These are phyloP conservation scores for Brachyhypopomus occidentalis DNA, from an alignment of 2,113 vertebrate species.

Conservation along the genomic window DNA sequence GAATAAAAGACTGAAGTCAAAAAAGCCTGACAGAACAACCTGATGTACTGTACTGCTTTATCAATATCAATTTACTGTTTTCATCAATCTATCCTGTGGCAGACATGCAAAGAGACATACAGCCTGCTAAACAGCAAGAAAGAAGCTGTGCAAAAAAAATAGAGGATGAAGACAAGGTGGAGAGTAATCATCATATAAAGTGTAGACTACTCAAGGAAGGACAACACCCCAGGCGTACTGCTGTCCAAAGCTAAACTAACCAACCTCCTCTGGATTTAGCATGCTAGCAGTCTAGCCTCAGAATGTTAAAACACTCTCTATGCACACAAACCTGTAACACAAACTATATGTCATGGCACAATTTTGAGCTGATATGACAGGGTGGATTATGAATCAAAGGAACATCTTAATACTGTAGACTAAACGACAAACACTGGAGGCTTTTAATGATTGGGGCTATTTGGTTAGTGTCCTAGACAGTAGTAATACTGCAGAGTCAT, in stretches of 20 bases:
- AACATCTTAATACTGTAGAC: background rate
- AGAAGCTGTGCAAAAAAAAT: background rate
- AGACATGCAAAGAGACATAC: background rate
- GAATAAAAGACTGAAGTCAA: too few species aligned
- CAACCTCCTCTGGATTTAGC: background rate
- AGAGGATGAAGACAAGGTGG: background rate
- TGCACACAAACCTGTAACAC: background rate
- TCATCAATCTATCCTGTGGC: too few species aligned
- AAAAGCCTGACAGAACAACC: too few species aligned
- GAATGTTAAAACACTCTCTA: background rate
- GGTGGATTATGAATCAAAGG: slow-evolving; percentile 15
- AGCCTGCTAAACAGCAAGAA: background rate
- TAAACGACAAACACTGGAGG: background rate
- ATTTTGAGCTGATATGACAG: background rate
- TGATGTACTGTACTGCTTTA: too few species aligned
- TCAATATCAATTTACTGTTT: too few species aligned
- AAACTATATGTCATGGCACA: background rate
- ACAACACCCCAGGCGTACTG: background rate
- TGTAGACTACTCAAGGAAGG: background rate
- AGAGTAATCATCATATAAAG: background rate
- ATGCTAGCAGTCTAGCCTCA: background rate
- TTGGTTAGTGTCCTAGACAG: background rate
- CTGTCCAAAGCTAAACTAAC: background rate
- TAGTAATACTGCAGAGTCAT: background rate
- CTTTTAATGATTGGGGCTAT: background rate